Evolutionary conservation across 2,113 vertebrate genomes (phyloP).

Genomic region (Phoenicopterus ruber): DNA sequence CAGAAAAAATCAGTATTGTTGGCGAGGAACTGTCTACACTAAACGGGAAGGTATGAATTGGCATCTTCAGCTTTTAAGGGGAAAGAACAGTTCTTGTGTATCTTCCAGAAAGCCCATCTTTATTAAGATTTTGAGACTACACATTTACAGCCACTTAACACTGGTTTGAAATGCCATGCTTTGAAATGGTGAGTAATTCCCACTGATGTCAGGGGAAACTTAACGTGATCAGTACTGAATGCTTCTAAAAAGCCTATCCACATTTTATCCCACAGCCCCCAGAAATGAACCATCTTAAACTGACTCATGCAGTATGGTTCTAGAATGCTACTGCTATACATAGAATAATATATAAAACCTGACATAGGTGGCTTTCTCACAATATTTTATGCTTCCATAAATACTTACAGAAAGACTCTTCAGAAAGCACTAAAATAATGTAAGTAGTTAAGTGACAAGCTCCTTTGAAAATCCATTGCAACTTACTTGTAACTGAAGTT

Average conservation of each 20-base stretch:
- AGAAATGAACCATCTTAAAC: not conserved
- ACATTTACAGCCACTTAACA: not conserved
- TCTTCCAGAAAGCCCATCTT: not conserved
- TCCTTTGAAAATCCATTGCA: not conserved
- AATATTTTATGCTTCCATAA: not conserved
- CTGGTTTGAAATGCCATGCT: not conserved
- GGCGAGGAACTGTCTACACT: conserved; percentile 79
- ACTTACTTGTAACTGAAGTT: not conserved
- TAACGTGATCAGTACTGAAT: not conserved
- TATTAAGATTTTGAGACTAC: not conserved
- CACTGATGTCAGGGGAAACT: not conserved
- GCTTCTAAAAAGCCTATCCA: not conserved
- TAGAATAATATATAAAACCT: not conserved
- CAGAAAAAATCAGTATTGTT: conserved; percentile 76
- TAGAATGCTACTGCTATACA: not conserved
- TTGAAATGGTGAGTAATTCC: not conserved
- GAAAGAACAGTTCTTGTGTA: not conserved
- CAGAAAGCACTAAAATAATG: not conserved
- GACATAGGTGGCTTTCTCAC: not conserved
- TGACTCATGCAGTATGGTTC: not conserved
- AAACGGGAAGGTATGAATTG: conserved; percentile 76
- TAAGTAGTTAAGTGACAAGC: not conserved
- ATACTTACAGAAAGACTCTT: not conserved
- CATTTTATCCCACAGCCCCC: not conserved
- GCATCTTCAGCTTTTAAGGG: not conserved